Conservation (phyloP, 1,140 invertebrate genomes). For the Lucilia sericata region DNA sequence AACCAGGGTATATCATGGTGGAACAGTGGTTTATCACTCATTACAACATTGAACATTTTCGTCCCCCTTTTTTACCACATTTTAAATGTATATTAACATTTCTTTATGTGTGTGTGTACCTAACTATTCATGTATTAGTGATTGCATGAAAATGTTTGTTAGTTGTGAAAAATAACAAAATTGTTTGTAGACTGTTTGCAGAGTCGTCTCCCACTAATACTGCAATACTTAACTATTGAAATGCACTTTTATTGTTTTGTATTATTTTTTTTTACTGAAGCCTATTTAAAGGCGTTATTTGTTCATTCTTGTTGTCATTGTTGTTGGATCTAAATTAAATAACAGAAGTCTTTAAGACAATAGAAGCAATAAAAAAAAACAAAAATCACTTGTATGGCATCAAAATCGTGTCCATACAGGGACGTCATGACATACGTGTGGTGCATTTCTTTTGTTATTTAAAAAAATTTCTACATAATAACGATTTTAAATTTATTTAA, state of each 20-base stretch:
- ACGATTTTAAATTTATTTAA: no score
- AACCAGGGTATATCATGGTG: background rate
- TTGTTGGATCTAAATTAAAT: constrained; percentile 37
- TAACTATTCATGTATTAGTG: background rate
- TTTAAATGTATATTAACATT: background rate
- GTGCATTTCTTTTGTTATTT: no score
- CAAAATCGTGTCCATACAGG: constrained; percentile 41
- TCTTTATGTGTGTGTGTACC: background rate
- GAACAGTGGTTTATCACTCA: constrained; percentile 4
- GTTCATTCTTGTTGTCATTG: background rate
- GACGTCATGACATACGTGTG: background rate
- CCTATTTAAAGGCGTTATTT: constrained; percentile 40
- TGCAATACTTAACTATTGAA: background rate
- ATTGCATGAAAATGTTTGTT: constrained; percentile 7
- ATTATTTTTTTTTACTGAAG: background rate
- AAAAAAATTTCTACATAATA: no score
- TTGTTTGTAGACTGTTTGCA: background rate
- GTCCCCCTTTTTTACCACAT: background rate
- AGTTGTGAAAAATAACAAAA: background rate
- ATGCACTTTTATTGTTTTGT: constrained; percentile 31
- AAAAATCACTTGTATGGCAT: constrained; percentile 49
- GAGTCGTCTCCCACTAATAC: no score
- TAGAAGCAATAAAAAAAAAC: constrained; percentile 37
- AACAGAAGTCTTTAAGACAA: constrained; percentile 35
- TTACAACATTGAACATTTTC: background rate